Evolutionary conservation across 2,888 invertebrate species (phyloP).

Genomic region (Trissolcus brochymenae): DNA sequence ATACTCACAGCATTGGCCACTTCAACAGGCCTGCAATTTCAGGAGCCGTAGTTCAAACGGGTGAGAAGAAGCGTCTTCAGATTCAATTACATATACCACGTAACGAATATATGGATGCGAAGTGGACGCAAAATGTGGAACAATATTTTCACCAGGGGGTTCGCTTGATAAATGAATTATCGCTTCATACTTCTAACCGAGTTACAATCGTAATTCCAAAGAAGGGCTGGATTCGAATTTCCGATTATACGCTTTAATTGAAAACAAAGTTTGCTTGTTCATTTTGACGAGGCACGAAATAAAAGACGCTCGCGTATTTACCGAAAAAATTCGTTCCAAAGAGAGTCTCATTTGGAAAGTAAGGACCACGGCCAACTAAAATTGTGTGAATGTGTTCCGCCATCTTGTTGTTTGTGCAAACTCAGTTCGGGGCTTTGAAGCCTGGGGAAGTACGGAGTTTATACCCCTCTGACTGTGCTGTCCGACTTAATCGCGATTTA

Average conservation of each 20-base stretch:
- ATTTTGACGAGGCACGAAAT: slow-evolving; percentile 49
- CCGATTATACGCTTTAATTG: neutral
- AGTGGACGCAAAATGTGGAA: neutral
- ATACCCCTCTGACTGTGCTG: slow-evolving; percentile 59
- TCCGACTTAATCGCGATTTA: slow-evolving; percentile 59
- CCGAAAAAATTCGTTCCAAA: slow-evolving; percentile 57
- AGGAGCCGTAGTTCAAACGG: slow-evolving; percentile 23
- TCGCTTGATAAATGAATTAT: slow-evolving; percentile 20
- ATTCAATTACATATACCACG: slow-evolving; percentile 12
- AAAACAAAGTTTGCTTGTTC: neutral
- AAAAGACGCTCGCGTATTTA: slow-evolving; percentile 41
- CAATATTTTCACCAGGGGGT: slow-evolving; percentile 22
- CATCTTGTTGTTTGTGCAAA: slow-evolving; percentile 75
- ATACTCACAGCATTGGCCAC: slow-evolving; percentile 52
- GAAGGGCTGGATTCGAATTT: slow-evolving; percentile 1
- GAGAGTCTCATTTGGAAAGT: slow-evolving; percentile 40
- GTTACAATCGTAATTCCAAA: slow-evolving; percentile 16
- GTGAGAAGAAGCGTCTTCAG: slow-evolving; percentile 16
- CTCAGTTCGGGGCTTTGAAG: slow-evolving; percentile 66
- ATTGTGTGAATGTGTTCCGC: slow-evolving; percentile 65
- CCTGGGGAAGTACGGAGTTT: slow-evolving; percentile 51
- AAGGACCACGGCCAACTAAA: too few relatives aligned
- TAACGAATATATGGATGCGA: slow-evolving; percentile 9
- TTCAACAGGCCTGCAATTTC: slow-evolving; percentile 51
- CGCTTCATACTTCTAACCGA: neutral